These are phyloP conservation scores for Pavo muticus DNA, from an alignment of 2,113 vertebrate genomes.

Conservation along the genomic window DNA sequence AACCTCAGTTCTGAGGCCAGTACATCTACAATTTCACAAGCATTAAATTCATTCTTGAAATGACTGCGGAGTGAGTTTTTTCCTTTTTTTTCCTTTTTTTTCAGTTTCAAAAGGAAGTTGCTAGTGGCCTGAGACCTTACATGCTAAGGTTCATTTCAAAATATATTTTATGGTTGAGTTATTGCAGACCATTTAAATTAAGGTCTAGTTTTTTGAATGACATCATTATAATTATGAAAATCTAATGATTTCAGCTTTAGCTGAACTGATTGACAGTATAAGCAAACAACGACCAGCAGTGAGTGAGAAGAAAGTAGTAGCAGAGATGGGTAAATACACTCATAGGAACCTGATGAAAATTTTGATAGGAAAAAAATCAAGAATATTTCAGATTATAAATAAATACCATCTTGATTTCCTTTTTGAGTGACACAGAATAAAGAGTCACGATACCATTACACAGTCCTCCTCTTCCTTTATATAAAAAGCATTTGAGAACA, in stretches of 20 bases:
- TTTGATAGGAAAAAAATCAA: neutral
- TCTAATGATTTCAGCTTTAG: slow-evolving; percentile 67
- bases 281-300: slow-evolving; percentile 31
- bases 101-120: neutral
- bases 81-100: too few relatives aligned
- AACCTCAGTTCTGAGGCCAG: neutral
- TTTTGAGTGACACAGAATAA: slow-evolving; percentile 27
- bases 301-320: neutral
- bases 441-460: slow-evolving; percentile 45
- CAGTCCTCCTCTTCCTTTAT: slow-evolving; percentile 32
- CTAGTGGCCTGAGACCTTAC: neutral
- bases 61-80: neutral
- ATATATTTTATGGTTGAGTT: slow-evolving; percentile 35
- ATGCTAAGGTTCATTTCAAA: neutral
- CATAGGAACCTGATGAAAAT: slow-evolving; percentile 14
- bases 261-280: slow-evolving; percentile 33
- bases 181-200: slow-evolving; percentile 35
- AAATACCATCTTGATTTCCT: slow-evolving; percentile 30
- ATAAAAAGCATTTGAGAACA: slow-evolving; percentile 33
- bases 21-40: neutral
- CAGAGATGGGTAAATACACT: neutral
- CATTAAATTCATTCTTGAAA: neutral
- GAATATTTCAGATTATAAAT: slow-evolving; percentile 43
- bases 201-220: slow-evolving; percentile 22
- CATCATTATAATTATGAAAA: slow-evolving; percentile 68